Evolutionary conservation across 2,797 vertebrate species (phyloP), one percentile per base, ranked within the genome.

Genomic region (Siniperca undulata): DNA sequence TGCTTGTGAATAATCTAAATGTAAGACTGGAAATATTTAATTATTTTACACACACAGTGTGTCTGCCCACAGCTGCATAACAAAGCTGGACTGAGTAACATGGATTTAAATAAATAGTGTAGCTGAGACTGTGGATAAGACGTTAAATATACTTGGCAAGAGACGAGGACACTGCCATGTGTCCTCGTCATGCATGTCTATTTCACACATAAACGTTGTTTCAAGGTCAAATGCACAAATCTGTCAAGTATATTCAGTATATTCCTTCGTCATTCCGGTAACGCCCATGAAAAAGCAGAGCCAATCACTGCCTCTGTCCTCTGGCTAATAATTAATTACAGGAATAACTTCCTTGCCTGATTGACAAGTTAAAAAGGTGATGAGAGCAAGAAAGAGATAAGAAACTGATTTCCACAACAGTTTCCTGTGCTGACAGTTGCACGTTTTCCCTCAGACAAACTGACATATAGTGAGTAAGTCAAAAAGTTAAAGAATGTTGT

Each of bases 91-190:
- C 24, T 17, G 74, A 83, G 77, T 30, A 58, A 73, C 72, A 65
- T 10, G 42, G 70, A 76, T 81, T 77, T 53, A 42, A 89, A 88
- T 86, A 82, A 89, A 86, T 62, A 82, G 40, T 62, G 74, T 16
- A 53, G 75, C 71, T 65, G 64, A 61, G 46, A 70, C 46, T 71
- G 66, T 52, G 69, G 52, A 72, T 72, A 68, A 83, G 70, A 81
- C 11, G 20, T 68, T 59, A 75, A 74, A 74, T 60, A 55, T 16
- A 36, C 36, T 58, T 44, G 22, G 34, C 68, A 59, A 53, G 34
- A 77, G 42, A 55, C 1, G 5, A 48, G 6, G 11, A 48, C 30
- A 11, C n/a, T 2, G 2, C 22, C 9, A 36, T 44, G 38, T 62
- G 50, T 56, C 77, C 52, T 3, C 27, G 27, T 46, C 75, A 8